A percentile compares a stretch with the other conserved stretches of the same genome.
These are phyloP conservation scores for Cistogaster globosa DNA, from an alignment of 2,888 invertebrate genomes.

Conservation along the genomic window DNA sequence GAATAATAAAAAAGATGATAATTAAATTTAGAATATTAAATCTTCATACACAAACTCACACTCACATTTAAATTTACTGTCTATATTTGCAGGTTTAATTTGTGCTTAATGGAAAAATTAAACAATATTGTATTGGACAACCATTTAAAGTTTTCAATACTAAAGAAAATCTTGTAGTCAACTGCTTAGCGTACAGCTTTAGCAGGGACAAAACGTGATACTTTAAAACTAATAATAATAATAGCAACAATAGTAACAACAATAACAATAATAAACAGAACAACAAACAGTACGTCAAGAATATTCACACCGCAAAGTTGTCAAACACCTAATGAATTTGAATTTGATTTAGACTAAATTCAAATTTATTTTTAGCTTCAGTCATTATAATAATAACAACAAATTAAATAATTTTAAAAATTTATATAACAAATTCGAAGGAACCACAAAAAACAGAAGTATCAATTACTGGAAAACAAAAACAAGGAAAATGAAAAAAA, in stretches of 20 bases:
- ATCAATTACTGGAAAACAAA: not conserved
- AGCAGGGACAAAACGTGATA: slow-evolving; percentile 10
- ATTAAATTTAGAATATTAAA: slow-evolving; percentile 44
- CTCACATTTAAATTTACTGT: not conserved
- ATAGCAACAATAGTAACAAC: not conserved
- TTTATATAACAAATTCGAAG: not conserved
- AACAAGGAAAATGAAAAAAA: slow-evolving; percentile 2
- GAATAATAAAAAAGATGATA: slow-evolving; percentile 27
- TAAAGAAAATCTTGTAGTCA: slow-evolving; percentile 24
- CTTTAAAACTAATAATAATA: not conserved
- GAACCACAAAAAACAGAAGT: not conserved
- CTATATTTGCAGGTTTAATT: slow-evolving; percentile 59
- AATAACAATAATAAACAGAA: not conserved
- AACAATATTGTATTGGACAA: slow-evolving; percentile 43
- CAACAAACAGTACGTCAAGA: slow-evolving; percentile 6
- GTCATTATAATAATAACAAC: slow-evolving; percentile 5
- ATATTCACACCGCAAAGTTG: slow-evolving; percentile 11
- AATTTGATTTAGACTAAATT: not conserved
- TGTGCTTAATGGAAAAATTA: slow-evolving; percentile 57
- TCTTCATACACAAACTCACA: not conserved
- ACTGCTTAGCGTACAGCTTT: slow-evolving; percentile 37
- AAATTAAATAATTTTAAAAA: not conserved
- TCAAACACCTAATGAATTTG: slow-evolving; percentile 15
- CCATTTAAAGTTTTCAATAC: slow-evolving; percentile 53
- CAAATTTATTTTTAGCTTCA: not conserved